Base-by-base conservation (phyloP, 2,888 invertebrate genomes). In the Aelia acuminata region DNA sequence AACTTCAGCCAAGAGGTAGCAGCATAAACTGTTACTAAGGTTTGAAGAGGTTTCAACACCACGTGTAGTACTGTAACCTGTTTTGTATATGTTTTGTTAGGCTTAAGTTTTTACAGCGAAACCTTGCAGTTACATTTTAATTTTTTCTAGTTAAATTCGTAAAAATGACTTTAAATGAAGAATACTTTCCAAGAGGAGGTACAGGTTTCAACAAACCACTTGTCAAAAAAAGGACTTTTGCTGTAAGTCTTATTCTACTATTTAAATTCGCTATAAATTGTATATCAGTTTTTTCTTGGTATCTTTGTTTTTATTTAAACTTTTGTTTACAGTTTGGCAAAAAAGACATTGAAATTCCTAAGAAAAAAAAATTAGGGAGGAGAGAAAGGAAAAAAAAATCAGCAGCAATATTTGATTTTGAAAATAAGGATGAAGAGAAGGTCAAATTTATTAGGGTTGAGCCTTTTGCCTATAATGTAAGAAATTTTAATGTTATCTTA, bases 371-470 rank as follows among this genome's bases (percentile, higher is more conserved):
- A 26, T 63, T 63, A 57, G 87, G 87, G 8, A 53, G 87, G 47
- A 63, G 87, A 47, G 87, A 87, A 48, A 87, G 87, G 26, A 87
- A 70, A 43, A 87, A 87, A 49, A 85, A 53, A 85, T 5, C 85
- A 11, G 3, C 31, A 53, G n/a, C 49, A 22, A 35, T 50, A 11
- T 49, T 39, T n/a, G 85, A 85, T n/a, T 39, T 39, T 39, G 85
- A 85, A 15, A 39, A 85, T 39, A 22, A 50, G n/a, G 85, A 53
- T 20, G 43, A 50, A 10, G 85, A 70, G 1, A 70, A 85, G n/a
- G 13, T 85, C 7, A 15, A n/a, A 20, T 85, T 85, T 53, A 43
- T 18, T 5, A 4, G 85, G 20, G 35, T 85, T 85, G 85, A 85
- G 10, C 85, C 85, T 57, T 57, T 85, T 8, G 53, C 39, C 10